Percentiles rank a stretch among this genome's conserved stretches.
phyloP scores from a whole-genome alignment of 1,140 invertebrate genomes.

The Drosophila willistoni region DNA sequence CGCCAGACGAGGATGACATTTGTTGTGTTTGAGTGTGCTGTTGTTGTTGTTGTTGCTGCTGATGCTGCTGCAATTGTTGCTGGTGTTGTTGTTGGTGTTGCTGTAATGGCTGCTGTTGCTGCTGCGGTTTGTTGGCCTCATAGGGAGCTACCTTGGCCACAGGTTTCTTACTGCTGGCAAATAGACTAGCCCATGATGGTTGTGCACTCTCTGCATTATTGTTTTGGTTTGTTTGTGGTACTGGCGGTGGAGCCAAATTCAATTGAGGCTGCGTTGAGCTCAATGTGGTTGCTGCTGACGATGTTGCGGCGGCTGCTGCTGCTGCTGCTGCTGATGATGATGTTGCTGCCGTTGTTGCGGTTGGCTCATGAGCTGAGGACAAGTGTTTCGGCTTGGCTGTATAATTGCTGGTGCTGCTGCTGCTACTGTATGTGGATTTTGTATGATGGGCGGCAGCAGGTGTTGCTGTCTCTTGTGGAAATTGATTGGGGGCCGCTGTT shows the following conservation, averaged over 20 bases:
- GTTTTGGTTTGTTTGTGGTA: constrained; percentile 54
- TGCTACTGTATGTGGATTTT: constrained; percentile 28
- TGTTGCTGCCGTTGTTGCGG: constrained; percentile 26
- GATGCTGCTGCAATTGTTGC: constrained; percentile 16
- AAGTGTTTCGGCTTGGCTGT: constrained; percentile 9
- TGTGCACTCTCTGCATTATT: constrained; percentile 57
- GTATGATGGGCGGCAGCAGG: constrained; percentile 10
- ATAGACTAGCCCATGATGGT: constrained; percentile 70
- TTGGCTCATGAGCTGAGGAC: not conserved
- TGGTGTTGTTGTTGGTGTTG: not conserved
- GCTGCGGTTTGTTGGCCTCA: constrained; percentile 80
- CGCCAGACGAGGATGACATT: constrained; percentile 2
- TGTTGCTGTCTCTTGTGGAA: constrained; percentile 58
- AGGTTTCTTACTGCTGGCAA: constrained; percentile 83
- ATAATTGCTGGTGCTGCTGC: constrained; percentile 18
- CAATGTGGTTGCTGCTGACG: constrained; percentile 4
- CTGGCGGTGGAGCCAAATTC: constrained; percentile 63
- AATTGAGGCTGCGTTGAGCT: constrained; percentile 53
- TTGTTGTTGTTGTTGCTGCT: not conserved
- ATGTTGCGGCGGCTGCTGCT: constrained; percentile 21
- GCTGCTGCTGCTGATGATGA: constrained; percentile 11
- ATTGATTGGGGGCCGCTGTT: constrained; percentile 75
- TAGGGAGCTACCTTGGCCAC: constrained; percentile 86
- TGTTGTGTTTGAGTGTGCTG: constrained; percentile 9
- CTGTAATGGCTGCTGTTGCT: constrained; percentile 23